phyloP scores from a whole-genome alignment of 2,888 invertebrate genomes.

The Athalia circularis region DNA sequence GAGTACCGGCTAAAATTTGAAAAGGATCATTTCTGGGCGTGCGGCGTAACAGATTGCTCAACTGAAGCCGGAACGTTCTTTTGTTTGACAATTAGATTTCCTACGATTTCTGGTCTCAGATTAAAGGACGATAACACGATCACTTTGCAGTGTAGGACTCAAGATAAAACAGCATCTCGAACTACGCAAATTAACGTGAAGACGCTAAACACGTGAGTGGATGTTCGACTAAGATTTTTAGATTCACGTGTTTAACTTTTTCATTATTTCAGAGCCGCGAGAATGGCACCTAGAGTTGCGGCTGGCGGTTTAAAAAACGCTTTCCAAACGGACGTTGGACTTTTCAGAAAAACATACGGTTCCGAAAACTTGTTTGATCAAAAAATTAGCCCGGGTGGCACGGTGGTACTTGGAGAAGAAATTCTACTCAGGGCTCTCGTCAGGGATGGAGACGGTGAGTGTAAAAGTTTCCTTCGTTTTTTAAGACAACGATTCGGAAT shows the following conservation, averaged over 20 bases:
- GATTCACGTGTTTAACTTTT: conserved; percentile 27
- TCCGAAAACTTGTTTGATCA: conserved; percentile 74
- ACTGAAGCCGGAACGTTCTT: conserved; percentile 71
- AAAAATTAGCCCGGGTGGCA: conserved; percentile 75
- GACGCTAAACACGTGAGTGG: conserved; percentile 62
- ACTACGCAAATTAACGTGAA: conserved; percentile 72
- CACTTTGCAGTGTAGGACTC: conserved; percentile 77
- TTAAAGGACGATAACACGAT: conserved; percentile 76
- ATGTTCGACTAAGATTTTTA: conserved; percentile 11
- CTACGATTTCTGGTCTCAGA: conserved; percentile 76
- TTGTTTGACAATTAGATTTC: conserved; percentile 77
- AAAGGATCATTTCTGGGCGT: conserved; percentile 74
- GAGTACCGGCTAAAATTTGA: conserved; percentile 73
- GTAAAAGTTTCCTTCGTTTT: conserved; percentile 50
- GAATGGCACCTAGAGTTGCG: conserved; percentile 72
- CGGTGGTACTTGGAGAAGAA: conserved; percentile 78
- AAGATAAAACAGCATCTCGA: conserved; percentile 76
- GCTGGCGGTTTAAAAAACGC: conserved; percentile 77
- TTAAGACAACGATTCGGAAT: not conserved
- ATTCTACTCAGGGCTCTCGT: conserved; percentile 76
- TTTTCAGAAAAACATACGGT: conserved; percentile 74
- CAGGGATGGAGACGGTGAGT: conserved; percentile 73
- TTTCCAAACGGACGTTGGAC: conserved; percentile 76
- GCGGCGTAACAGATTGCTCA: conserved; percentile 76
- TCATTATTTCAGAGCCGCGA: conserved; percentile 56